Evolutionary conservation across 1,140 invertebrate species (phyloP).

Genomic region (Dendroctonus ponderosae): DNA sequence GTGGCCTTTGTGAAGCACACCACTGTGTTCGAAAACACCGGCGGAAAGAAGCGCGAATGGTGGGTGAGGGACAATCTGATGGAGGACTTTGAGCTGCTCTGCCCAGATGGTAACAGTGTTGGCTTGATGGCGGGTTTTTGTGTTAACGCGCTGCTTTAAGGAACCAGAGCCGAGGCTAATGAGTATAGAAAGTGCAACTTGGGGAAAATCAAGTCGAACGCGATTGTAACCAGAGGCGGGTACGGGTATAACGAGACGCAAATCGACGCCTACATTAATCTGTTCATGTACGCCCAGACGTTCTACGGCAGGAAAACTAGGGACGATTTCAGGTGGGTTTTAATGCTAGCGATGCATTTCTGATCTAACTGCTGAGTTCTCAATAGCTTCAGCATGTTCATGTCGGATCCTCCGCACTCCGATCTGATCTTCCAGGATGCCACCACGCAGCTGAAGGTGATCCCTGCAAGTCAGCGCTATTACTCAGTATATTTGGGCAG

Average conservation of each 20-base stretch:
- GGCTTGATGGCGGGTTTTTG: not conserved
- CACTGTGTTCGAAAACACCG: conserved; percentile 87
- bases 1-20: conserved; percentile 94
- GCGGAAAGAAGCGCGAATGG: conserved; percentile 82
- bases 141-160: conserved; percentile 46
- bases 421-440: conserved; percentile 93
- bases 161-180: conserved; percentile 70
- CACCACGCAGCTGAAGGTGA: conserved; percentile 75
- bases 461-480: conserved; percentile 63
- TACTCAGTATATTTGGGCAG: conserved; percentile 69
- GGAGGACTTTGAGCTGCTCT: conserved; percentile 91
- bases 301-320: conserved; percentile 81
- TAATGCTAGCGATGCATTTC: not conserved
- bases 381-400: conserved; percentile 84
- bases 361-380: conserved; percentile 5
- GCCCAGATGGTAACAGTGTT: conserved; percentile 74
- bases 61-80: conserved; percentile 91
- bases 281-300: conserved; percentile 88
- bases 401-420: conserved; percentile 72
- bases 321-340: conserved; percentile 75
- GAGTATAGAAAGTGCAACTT: conserved; percentile 87
- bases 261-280: conserved; percentile 79
- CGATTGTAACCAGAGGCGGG: conserved; percentile 81
- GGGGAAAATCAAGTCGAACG: conserved; percentile 87
- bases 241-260: conserved; percentile 74